phyloP scores from a whole-genome alignment of 2,888 invertebrate genomes.

The Aporophyla nigra region DNA sequence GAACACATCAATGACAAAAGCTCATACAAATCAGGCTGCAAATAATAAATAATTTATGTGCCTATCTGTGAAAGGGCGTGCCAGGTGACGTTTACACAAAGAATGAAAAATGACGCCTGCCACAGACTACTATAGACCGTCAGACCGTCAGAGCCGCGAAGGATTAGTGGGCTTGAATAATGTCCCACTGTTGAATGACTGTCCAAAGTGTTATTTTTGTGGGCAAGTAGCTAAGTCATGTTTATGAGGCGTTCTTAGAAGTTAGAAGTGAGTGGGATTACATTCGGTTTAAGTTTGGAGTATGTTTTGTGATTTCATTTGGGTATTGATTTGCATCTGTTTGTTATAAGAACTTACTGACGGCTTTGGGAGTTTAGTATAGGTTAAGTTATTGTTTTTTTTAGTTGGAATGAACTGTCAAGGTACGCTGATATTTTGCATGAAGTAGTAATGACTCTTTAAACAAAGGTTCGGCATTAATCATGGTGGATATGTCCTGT shows the following conservation, averaged over 20 bases:
- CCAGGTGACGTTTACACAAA: conserved; percentile 78
- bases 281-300: conserved; percentile 29
- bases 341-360: conserved; percentile 5
- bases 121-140: conserved; percentile 58
- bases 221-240: conserved; percentile 65
- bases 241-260: conserved; percentile 64
- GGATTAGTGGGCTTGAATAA: conserved; percentile 63
- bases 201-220: conserved; percentile 64
- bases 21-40: conserved; percentile 64
- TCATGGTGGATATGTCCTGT: not conserved
- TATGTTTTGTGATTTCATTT: conserved; percentile 29
- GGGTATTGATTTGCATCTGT: conserved; percentile 32
- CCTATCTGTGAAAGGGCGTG: conserved; percentile 74
- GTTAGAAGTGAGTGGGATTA: conserved; percentile 44
- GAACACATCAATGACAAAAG: conserved; percentile 61
- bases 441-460: not conserved
- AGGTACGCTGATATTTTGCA: not conserved
- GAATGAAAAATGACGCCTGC: conserved; percentile 80
- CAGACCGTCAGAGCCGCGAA: conserved; percentile 47
- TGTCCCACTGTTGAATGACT: conserved; percentile 58
- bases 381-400: not conserved
- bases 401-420: not conserved
- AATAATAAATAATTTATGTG: conserved; percentile 78
- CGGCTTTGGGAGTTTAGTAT: not conserved
- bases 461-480: not conserved